These are phyloP conservation scores for Andrena trimmerana DNA, from an alignment of 2,888 invertebrate species.

Conservation along the genomic window DNA sequence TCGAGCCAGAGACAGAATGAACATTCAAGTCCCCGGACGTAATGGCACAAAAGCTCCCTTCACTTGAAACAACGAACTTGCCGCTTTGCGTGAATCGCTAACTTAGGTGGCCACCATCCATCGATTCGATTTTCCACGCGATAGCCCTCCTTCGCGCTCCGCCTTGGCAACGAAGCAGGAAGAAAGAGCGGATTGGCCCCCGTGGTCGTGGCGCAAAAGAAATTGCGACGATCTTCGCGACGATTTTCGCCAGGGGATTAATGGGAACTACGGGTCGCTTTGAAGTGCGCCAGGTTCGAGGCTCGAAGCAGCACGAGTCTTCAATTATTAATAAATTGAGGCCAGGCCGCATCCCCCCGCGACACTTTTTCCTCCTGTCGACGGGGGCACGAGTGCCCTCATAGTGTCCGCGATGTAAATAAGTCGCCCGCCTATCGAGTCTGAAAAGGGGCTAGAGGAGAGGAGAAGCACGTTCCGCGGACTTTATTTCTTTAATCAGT, in stretches of 20 bases:
- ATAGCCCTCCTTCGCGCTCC: conserved; percentile 1
- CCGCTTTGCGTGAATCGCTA: conserved; percentile 10
- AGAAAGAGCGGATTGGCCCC: conserved; percentile 26
- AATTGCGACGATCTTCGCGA: conserved; percentile 52
- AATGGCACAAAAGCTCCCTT: no score
- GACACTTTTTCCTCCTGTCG: conserved; percentile 16
- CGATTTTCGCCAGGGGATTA: conserved; percentile 27
- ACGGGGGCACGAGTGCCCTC: conserved; percentile 37
- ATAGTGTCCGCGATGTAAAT: conserved; percentile 57
- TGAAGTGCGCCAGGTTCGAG: conserved; percentile 35
- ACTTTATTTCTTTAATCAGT: conserved; percentile 59
- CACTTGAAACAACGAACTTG: neutral
- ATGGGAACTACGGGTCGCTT: conserved; percentile 32
- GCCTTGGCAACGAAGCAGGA: neutral
- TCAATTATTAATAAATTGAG: conserved; percentile 60
- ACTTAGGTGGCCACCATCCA: conserved; percentile 14
- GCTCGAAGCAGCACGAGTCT: conserved; percentile 33
- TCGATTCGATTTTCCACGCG: conserved; percentile 22
- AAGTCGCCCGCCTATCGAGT: conserved; percentile 49
- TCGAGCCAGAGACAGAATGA: no score
- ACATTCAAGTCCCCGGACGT: no score
- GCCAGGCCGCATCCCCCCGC: conserved; percentile 39
- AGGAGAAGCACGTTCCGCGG: conserved; percentile 20
- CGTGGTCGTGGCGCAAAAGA: conserved; percentile 32
- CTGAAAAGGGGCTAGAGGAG: conserved; percentile 20